These are phyloP conservation scores for Asarcornis scutulata DNA, from an alignment of 2,113 vertebrate species.

Conservation along the genomic window DNA sequence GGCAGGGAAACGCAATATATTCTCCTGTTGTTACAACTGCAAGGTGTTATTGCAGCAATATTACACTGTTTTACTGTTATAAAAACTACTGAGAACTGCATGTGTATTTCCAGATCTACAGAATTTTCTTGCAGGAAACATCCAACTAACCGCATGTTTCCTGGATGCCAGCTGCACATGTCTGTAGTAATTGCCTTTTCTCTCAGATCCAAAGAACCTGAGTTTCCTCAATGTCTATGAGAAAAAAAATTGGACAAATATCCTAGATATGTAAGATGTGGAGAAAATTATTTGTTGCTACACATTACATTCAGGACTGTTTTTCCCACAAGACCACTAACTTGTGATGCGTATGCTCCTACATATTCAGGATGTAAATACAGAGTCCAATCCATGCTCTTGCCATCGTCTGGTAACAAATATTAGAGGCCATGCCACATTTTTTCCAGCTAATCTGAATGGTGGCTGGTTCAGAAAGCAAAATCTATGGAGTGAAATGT, in stretches of 20 bases:
- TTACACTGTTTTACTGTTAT: not conserved
- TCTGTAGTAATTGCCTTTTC: not conserved
- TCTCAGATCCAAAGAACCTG: not conserved
- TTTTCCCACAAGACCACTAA: not conserved
- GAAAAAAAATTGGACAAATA: not conserved
- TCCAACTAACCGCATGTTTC: not conserved
- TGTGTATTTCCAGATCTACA: not conserved
- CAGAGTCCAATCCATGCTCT: not conserved
- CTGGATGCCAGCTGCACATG: not conserved
- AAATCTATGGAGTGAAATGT: not conserved
- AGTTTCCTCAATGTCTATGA: not conserved
- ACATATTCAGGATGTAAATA: not conserved
- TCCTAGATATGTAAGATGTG: not conserved
- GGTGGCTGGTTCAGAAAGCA: not conserved
- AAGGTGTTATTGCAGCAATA: not conserved
- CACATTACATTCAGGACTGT: not conserved
- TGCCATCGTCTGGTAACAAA: not conserved
- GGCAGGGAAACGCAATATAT: accelerated
- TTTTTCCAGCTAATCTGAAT: too few species aligned
- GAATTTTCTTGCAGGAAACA: not conserved
- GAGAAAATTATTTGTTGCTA: not conserved
- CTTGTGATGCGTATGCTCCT: not conserved
- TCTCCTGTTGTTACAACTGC: not conserved
- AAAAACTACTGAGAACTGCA: not conserved
- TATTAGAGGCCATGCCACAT: not conserved